Evolutionary conservation across 2,888 invertebrate genomes (phyloP).

Genomic region (Caenorhabditis sp.): DNA sequence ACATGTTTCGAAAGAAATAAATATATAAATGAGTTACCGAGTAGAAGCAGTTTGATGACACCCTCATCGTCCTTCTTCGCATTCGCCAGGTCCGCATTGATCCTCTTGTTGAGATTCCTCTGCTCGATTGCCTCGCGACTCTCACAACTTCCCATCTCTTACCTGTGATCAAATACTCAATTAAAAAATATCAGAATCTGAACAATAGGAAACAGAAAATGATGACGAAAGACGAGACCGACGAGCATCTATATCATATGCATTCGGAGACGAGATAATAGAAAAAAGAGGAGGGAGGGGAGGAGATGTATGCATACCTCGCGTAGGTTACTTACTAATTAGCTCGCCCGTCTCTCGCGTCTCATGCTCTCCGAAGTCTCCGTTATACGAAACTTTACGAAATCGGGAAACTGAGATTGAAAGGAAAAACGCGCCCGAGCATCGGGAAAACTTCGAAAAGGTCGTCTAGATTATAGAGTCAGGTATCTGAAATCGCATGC

Average conservation of each 20-base stretch:
- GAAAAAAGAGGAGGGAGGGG: background rate
- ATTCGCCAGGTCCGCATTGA: slow-evolving; percentile 74
- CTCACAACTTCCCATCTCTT: slow-evolving; percentile 75
- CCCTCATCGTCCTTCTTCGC: slow-evolving; percentile 74
- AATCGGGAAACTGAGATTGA: background rate
- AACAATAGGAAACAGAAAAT: background rate
- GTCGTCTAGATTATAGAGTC: no score
- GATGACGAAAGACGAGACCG: background rate
- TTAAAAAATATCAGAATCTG: no score
- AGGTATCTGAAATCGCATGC: no score
- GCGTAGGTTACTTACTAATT: background rate
- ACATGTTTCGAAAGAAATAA: no score
- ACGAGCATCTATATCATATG: no score
- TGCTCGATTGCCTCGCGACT: slow-evolving; percentile 65
- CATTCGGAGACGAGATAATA: no score
- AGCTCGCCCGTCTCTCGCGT: no score
- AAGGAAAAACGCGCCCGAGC: no score
- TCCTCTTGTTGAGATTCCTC: slow-evolving; percentile 64
- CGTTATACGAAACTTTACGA: no score
- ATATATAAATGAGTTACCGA: no score
- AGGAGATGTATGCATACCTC: background rate
- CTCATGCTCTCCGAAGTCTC: background rate
- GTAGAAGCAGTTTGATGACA: slow-evolving; percentile 77
- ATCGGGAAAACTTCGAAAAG: background rate
- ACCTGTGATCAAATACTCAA: slow-evolving; percentile 28